phyloP scores from a whole-genome alignment of 2,888 invertebrate species.

The Ophion costatus region DNA sequence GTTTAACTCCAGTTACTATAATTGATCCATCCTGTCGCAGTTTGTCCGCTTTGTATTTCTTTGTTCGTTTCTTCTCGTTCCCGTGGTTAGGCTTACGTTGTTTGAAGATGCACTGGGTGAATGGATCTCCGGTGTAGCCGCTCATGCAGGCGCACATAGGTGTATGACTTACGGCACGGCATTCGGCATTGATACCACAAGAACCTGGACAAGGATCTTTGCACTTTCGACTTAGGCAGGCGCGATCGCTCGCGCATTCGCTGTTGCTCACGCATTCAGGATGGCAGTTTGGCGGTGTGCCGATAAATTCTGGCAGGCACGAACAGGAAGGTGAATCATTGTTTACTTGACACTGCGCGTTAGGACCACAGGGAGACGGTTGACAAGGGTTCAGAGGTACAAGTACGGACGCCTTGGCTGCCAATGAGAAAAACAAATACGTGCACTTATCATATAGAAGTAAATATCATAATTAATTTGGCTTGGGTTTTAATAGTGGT shows the following conservation, averaged over 20 bases:
- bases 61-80: neutral
- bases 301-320: conserved; percentile 90
- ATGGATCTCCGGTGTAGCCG: conserved; percentile 93
- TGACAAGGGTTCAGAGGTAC: conserved; percentile 87
- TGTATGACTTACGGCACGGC: conserved; percentile 91
- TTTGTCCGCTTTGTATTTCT: conserved; percentile 36
- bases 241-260: conserved; percentile 90
- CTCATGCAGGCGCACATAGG: conserved; percentile 91
- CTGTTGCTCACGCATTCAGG: conserved; percentile 93
- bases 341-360: conserved; percentile 88
- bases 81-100: conserved; percentile 85
- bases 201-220: conserved; percentile 93
- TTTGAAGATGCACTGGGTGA: conserved; percentile 89
- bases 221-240: conserved; percentile 92
- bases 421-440: neutral
- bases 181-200: conserved; percentile 92
- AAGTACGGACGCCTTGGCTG: conserved; percentile 78
- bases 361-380: conserved; percentile 93
- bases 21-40: conserved; percentile 48
- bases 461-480: neutral
- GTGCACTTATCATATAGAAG: no score
- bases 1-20: conserved; percentile 36
- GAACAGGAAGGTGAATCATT: conserved; percentile 90
- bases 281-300: conserved; percentile 92
- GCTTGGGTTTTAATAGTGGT: neutral